These are phyloP conservation scores for Cygnus olor DNA, from an alignment of 2,797 vertebrate species.

Conservation along the genomic window DNA sequence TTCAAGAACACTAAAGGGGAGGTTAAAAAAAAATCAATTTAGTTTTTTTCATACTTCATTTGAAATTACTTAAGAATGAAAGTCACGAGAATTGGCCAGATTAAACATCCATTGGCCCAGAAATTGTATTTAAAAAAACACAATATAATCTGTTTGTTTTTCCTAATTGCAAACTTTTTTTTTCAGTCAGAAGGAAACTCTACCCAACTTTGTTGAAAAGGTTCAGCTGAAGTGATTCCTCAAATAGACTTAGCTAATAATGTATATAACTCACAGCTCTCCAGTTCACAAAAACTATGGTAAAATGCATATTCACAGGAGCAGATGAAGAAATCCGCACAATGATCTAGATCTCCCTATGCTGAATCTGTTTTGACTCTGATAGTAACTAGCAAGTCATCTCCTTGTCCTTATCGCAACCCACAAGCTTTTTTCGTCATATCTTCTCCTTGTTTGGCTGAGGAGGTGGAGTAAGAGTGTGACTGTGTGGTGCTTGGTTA, in stretches of 20 bases:
- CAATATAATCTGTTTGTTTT: background rate
- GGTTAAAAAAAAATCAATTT: background rate
- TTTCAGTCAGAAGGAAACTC: background rate
- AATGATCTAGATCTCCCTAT: background rate
- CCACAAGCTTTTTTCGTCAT: background rate
- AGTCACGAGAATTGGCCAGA: background rate
- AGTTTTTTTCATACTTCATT: background rate
- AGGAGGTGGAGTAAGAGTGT: background rate
- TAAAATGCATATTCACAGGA: background rate
- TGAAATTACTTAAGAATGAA: background rate
- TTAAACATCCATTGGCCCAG: background rate
- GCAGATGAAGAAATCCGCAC: background rate
- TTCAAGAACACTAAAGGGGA: slow-evolving; percentile 88
- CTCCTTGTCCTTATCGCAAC: background rate
- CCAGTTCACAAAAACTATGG: background rate
- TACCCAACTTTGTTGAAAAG: background rate
- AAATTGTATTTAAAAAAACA: background rate
- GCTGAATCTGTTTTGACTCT: background rate
- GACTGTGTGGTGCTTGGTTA: background rate
- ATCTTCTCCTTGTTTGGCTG: background rate
- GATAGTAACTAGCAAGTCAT: background rate
- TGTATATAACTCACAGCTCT: background rate
- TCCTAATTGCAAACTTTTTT: background rate
- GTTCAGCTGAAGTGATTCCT: background rate
- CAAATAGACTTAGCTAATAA: background rate